Conservation (phyloP, 2,113 vertebrate species). For the Dryoscopus gambensis region DNA sequence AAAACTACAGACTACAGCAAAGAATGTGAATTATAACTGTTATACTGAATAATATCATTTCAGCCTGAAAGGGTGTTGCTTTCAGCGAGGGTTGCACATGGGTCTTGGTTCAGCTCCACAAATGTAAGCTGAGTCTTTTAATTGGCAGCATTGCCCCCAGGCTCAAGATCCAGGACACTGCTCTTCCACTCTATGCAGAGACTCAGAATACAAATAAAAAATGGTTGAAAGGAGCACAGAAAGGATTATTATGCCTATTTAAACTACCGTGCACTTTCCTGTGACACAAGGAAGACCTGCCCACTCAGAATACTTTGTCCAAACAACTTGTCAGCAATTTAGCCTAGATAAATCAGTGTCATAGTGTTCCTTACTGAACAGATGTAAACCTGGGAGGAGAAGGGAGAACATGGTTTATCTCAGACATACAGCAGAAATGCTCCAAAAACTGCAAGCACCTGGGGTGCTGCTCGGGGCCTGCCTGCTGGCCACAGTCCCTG, state of each 20-base stretch:
- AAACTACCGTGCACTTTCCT: not conserved
- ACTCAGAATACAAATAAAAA: not conserved
- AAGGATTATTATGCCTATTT: not conserved
- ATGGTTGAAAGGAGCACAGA: not conserved
- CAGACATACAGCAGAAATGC: not conserved
- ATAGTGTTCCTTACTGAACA: not conserved
- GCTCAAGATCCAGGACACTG: not conserved
- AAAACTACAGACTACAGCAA: not conserved
- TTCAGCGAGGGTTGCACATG: not conserved
- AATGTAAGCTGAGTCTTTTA: not conserved
- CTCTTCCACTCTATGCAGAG: not conserved
- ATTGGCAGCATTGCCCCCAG: not conserved
- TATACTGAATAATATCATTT: not conserved
- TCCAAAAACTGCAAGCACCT: not conserved
- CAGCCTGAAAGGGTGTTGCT: not conserved
- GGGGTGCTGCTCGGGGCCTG: not conserved
- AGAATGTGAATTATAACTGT: not conserved
- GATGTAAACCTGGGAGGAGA: not conserved
- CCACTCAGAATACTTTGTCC: not conserved
- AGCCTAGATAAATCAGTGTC: not conserved
- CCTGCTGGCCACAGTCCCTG: not conserved
- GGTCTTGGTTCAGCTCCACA: not conserved
- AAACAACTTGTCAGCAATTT: not conserved
- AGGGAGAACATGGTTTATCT: not conserved
- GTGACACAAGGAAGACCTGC: not conserved